A percentile compares a stretch with the other conserved stretches of the same genome.
Evolutionary conservation across 2,797 vertebrate genomes (phyloP).

Genomic region (Saxicola maurus): DNA sequence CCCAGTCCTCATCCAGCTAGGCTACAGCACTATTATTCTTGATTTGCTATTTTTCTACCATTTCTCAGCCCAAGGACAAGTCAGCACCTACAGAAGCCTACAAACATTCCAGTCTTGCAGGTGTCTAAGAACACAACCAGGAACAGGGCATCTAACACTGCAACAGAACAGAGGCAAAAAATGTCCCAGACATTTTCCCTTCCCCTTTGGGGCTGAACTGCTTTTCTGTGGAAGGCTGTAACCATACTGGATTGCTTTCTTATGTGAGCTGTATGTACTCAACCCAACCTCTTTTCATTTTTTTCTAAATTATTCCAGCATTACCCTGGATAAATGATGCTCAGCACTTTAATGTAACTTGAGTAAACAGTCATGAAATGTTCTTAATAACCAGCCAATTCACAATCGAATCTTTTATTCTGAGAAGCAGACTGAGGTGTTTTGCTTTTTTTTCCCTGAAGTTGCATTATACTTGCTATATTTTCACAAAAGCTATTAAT

Average conservation of each 20-base stretch:
- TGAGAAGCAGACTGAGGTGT: not conserved
- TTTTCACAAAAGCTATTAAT: constrained; percentile 67
- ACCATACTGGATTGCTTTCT: not conserved
- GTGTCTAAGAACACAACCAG: not conserved
- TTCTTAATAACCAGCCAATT: not conserved
- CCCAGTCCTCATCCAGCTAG: not conserved
- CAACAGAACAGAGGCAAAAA: not conserved
- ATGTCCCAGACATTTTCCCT: not conserved
- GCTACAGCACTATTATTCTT: not conserved
- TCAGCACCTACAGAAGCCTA: not conserved
- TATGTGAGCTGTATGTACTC: not conserved
- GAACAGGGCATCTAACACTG: not conserved
- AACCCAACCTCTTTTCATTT: not conserved
- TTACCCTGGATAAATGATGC: not conserved
- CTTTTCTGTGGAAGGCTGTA: not conserved
- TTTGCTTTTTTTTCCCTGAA: not conserved
- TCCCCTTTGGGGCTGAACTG: not conserved
- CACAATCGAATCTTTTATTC: not conserved
- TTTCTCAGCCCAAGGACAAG: not conserved
- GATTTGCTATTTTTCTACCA: accelerated
- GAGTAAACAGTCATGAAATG: not conserved
- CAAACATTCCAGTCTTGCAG: accelerated
- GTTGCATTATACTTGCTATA: not conserved
- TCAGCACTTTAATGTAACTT: not conserved
- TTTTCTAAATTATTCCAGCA: not conserved